These are phyloP conservation scores for Prochilodus magdalenae DNA, from an alignment of 2,113 vertebrate species.

Conservation along the genomic window DNA sequence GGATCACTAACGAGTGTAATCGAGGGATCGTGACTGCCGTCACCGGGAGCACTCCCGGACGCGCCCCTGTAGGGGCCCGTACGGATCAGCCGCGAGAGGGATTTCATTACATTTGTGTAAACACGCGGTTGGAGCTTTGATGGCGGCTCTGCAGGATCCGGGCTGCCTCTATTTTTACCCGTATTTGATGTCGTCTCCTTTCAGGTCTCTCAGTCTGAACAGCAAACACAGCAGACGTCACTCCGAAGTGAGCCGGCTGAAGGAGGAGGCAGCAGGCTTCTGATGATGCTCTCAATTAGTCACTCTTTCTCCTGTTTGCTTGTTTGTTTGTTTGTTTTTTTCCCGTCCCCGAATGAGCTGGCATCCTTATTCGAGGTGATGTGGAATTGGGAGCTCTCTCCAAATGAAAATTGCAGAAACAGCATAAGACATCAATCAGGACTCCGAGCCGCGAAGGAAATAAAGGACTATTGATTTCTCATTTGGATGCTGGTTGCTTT, in stretches of 20 bases:
- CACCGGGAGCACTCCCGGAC: background rate
- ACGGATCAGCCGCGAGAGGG: constrained; percentile 41
- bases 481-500: constrained; percentile 65
- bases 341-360: background rate
- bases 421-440: constrained; percentile 72
- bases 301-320: too few relatives aligned
- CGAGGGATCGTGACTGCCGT: too few relatives aligned
- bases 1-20: too few relatives aligned
- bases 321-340: constrained; percentile 6
- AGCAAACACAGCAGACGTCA: background rate
- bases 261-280: constrained; percentile 4
- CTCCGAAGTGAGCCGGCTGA: background rate
- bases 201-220: background rate
- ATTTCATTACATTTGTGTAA: constrained; percentile 64
- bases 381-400: constrained; percentile 66
- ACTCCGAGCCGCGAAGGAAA: constrained; percentile 57
- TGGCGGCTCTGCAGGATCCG: constrained; percentile 19
- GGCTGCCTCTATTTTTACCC: constrained; percentile 1
- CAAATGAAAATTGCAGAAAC: constrained; percentile 74
- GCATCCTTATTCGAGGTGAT: constrained; percentile 29
- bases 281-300: constrained; percentile 16
- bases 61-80: constrained; percentile 16
- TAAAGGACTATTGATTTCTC: constrained; percentile 72
- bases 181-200: constrained; percentile 5
- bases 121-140: constrained; percentile 45